These are phyloP conservation scores for Leguminivora glycinivorella DNA, from an alignment of 1,140 invertebrate species.

Conservation along the genomic window DNA sequence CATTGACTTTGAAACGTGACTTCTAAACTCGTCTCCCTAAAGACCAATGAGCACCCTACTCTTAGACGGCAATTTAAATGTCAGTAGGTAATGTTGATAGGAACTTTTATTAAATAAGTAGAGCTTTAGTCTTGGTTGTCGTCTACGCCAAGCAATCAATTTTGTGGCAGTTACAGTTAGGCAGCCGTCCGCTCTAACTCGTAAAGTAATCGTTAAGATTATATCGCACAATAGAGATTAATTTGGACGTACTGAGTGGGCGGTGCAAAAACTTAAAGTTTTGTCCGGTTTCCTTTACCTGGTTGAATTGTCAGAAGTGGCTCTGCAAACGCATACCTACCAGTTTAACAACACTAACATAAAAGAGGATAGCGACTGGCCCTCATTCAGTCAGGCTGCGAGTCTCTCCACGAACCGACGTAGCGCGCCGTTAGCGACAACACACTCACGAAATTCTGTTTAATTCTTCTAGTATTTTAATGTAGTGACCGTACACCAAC, in stretches of 20 bases:
- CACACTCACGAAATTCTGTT: slow-evolving; percentile 28
- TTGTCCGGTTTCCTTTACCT: slow-evolving; percentile 44
- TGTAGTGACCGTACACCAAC: background rate
- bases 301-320: slow-evolving; percentile 43
- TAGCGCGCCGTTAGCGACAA: slow-evolving; percentile 38
- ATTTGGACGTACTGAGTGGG: slow-evolving; percentile 39
- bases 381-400: slow-evolving; percentile 61
- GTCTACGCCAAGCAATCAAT: background rate
- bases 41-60: no score
- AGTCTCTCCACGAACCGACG: slow-evolving; percentile 48
- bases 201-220: slow-evolving; percentile 32
- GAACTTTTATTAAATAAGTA: background rate
- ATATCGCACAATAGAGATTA: slow-evolving; percentile 44
- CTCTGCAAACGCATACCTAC: slow-evolving; percentile 59
- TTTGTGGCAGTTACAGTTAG: slow-evolving; percentile 1
- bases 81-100: background rate
- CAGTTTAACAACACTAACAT: slow-evolving; percentile 68
- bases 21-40: no score
- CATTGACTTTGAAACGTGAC: no score
- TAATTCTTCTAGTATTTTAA: background rate
- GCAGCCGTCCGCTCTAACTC: background rate
- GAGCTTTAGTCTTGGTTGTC: background rate
- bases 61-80: background rate
- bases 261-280: slow-evolving; percentile 41
- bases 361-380: slow-evolving; percentile 71